Evolutionary conservation across 2,888 invertebrate genomes (phyloP), one percentile per base, ranked within the genome.

Genomic region (Calliscelio sp.): DNA sequence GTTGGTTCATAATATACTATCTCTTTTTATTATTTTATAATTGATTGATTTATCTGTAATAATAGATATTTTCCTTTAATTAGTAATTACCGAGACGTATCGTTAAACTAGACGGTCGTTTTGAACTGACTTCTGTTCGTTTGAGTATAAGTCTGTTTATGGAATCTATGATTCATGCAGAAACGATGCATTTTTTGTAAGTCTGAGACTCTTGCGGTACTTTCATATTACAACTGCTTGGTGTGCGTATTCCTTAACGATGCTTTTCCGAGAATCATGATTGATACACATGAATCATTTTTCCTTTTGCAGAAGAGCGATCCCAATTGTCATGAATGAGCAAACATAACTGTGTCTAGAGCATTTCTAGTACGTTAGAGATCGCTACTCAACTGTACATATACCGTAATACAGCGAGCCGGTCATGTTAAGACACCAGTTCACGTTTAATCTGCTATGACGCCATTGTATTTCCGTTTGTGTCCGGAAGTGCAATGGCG

Each of bases 401-500:
- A 20, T 65, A 65, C 65, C 28, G 65, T 65, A 11, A 32, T 49
- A 44, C 25, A 46, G 32, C 49, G 28, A 65, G 32, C 65, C 16
- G 65, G 25, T 65, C 49, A 44, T n/a, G 65, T 65, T 49, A 65
- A 49, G 32, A 49, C 63, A 28, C 6, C 65, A 32, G 49, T 65
- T 65, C 49, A 32, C 32, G 65, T 65, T 32, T 65, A 65, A 65
- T 65, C 49, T 65, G 14, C 65, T 49, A 74, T 74, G 75, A 75
- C 65, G 49, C 65, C 55, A 65, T 65, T 55, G 75, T 65, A 20
- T 38, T 75, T 75, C 63, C 75, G 75, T 20, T 63, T 41, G 28
- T n/a, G 55, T 49, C 46, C 53, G 75, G 75, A 75, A 75, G 53
- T 51, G 38, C 55, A 75, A 75, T 75, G 38, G 28, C 63, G 55